Percentiles rank a stretch among this genome's conserved stretches.
phyloP scores from a whole-genome alignment of 2,113 vertebrate genomes.

The Lipotes vexillifer region DNA sequence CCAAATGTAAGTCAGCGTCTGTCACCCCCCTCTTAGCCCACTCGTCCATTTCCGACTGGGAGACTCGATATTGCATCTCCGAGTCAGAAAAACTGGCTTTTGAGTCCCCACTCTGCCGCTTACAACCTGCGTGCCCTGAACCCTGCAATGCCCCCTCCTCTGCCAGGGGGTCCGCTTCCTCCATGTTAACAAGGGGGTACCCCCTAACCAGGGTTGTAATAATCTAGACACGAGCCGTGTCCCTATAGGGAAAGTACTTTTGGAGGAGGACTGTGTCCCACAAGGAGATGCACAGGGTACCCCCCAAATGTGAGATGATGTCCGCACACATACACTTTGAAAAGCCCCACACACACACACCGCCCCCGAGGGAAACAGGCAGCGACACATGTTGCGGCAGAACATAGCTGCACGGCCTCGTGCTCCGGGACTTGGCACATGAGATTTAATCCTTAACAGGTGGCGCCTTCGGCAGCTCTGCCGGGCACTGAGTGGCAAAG shows the following conservation, averaged over 20 bases:
- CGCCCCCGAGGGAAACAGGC: constrained; percentile 25
- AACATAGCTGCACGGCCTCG: neutral
- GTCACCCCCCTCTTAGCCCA: neutral
- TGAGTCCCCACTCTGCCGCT: neutral
- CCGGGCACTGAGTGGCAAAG: constrained; percentile 21
- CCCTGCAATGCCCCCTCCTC: neutral
- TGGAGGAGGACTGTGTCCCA: neutral
- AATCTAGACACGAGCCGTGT: neutral
- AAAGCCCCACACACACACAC: fast-evolving
- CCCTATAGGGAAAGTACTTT: constrained; percentile 5
- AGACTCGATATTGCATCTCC: neutral
- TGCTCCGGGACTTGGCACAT: constrained; percentile 34
- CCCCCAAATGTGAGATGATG: neutral
- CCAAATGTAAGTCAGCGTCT: neutral
- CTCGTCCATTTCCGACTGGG: neutral
- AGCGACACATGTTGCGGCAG: constrained; percentile 55
- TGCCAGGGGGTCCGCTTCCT: neutral
- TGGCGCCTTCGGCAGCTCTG: constrained; percentile 30
- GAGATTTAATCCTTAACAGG: constrained; percentile 65
- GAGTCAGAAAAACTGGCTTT: neutral
- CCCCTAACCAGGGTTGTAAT: neutral
- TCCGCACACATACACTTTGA: neutral
- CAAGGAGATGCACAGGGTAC: neutral
- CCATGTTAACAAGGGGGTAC: neutral
- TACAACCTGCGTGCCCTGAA: neutral